A percentile compares a stretch with the other conserved stretches of the same genome.
phyloP scores from a whole-genome alignment of 2,888 invertebrate species.

The Busseola fusca region DNA sequence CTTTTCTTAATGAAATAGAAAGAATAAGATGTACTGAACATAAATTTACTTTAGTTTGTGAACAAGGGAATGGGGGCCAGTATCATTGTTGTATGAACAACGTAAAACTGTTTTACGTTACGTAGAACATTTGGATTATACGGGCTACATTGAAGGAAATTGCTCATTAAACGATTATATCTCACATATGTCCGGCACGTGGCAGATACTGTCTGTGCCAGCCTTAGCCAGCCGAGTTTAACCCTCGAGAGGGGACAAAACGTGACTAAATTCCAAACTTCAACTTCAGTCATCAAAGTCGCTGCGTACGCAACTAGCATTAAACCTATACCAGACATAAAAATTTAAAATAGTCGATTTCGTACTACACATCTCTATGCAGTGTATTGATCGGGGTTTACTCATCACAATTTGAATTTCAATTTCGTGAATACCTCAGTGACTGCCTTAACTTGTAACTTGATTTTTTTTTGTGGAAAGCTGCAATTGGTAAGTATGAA shows the following conservation, averaged over 20 bases:
- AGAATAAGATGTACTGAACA: too few species aligned
- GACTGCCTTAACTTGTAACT: neutral
- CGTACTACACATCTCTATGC: neutral
- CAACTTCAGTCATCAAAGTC: too few species aligned
- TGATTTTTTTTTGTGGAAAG: constrained; percentile 24
- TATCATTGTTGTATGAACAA: too few species aligned
- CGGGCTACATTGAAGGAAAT: neutral
- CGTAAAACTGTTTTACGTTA: neutral
- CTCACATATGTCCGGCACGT: neutral
- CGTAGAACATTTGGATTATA: neutral
- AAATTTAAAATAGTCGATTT: constrained; percentile 20
- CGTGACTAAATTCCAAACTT: neutral
- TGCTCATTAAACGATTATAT: neutral
- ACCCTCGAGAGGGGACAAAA: neutral
- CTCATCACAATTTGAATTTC: constrained; percentile 57
- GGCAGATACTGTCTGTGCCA: neutral
- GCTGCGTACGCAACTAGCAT: neutral
- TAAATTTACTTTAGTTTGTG: too few species aligned
- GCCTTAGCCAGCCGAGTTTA: too few species aligned
- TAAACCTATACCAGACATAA: too few species aligned
- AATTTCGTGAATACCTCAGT: constrained; percentile 30
- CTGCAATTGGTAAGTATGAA: constrained; percentile 47
- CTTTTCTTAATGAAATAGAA: too few species aligned
- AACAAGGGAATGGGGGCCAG: too few species aligned
- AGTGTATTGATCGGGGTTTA: constrained; percentile 60